Base-by-base conservation (phyloP, 2,888 invertebrate species). In the Tupiocoris notatus region DNA sequence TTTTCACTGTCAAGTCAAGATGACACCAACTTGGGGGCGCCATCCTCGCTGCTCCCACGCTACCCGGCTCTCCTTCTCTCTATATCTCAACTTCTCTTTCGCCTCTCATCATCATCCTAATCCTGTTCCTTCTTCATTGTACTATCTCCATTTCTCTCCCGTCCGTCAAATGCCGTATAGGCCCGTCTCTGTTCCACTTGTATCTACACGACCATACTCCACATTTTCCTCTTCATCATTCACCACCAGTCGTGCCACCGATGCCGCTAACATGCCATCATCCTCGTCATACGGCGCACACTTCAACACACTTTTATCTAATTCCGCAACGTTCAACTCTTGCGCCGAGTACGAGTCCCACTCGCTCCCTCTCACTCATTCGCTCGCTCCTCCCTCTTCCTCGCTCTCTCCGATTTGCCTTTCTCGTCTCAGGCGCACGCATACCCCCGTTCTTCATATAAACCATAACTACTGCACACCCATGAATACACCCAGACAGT, bases 1-100 rank as follows among this genome's bases (percentile, higher is more conserved):
- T 78, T 78, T 78, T 78, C 77, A 67, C 77, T 76, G 78, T 78
- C 78, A 78, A 58, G 61, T 77, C 78, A 78, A 78, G 78, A 78
- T 77, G 78, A 75, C 78, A 78, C 77, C 78, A 78, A 78, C 71
- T 78, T 78, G 77, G 78, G 64, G 76, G 54, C 77, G 23, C 59
- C 65, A 12, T 39, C 39, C 39, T 39, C 39, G 39, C 39, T 7
- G 39, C 76, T 64, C 76, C 61, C 73, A 70, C 64, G 23, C 57
- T 16, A 12, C 75, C 57, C 21, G 63, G 73, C 70, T 65, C 58
- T 71, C 71, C 56, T 58, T 24, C 61, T 59, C 59, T 59, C 59
- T 59, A n/a, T 62, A 24, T 54, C n/a, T n/a, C n/a, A n/a, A n/a
- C n/a, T n/a, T n/a, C n/a, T n/a, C n/a, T n/a, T n/a, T n/a, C n/a